Evolutionary conservation across 2,888 invertebrate species (phyloP).

Genomic region (Campoplex nolae): DNA sequence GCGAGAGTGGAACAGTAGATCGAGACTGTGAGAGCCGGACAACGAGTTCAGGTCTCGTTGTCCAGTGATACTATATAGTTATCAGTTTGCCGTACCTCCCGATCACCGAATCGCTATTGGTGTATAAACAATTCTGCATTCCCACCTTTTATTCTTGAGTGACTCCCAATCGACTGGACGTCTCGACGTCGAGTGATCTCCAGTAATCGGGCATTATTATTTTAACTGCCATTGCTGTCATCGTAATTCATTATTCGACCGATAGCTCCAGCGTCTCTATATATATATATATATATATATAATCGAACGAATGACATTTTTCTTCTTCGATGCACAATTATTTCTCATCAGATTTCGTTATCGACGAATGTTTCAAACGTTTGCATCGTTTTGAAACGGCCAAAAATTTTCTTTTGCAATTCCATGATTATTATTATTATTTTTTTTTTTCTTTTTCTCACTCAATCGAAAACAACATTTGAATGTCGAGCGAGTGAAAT

Average conservation of each 20-base stretch:
- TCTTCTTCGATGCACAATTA: no score
- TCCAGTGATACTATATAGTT: slow-evolving; percentile 33
- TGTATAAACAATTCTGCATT: slow-evolving; percentile 48
- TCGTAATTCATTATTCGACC: neutral
- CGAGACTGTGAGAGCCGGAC: slow-evolving; percentile 36
- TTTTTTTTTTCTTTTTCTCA: no score
- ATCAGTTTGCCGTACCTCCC: slow-evolving; percentile 34
- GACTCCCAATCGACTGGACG: slow-evolving; percentile 38
- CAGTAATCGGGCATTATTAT: neutral
- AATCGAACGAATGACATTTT: neutral
- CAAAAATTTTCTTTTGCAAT: no score
- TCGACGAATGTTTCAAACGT: no score
- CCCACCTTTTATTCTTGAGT: slow-evolving; percentile 28
- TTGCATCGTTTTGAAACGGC: no score
- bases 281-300: no score
- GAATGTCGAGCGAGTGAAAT: no score
- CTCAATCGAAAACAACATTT: no score
- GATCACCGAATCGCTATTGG: slow-evolving; percentile 55
- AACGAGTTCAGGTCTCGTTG: slow-evolving; percentile 27
- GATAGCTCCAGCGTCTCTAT: neutral
- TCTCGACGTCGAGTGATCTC: slow-evolving; percentile 26
- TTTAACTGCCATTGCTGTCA: neutral
- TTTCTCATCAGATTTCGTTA: no score
- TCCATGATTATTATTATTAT: no score
- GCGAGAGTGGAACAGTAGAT: slow-evolving; percentile 45